Conservation (phyloP, 2,888 invertebrate species). For the Calameuta pallipes region DNA sequence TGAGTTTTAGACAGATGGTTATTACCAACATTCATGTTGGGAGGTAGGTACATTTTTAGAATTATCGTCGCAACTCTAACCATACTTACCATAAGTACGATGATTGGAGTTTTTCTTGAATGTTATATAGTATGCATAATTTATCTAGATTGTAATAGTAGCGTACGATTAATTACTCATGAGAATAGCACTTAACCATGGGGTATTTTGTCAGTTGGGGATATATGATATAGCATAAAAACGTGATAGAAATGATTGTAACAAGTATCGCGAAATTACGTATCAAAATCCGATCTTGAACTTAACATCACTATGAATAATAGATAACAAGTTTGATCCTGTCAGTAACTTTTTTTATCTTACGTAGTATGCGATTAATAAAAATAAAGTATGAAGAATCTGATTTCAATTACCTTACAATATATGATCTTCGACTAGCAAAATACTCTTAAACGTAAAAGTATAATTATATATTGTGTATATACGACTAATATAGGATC, state of each 20-base stretch:
- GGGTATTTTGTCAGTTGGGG: not conserved
- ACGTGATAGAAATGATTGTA: not conserved
- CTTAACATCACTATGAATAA: not conserved
- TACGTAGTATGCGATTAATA: not conserved
- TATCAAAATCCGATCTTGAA: not conserved
- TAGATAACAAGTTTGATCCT: not conserved
- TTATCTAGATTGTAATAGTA: not conserved
- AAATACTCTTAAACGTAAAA: not conserved
- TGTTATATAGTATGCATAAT: not conserved
- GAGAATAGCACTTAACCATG: not conserved
- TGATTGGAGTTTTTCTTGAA: not conserved
- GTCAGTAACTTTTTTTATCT: not conserved
- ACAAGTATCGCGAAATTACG: not conserved
- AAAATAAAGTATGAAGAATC: not conserved
- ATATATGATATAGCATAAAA: not conserved
- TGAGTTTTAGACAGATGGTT: conserved; percentile 13
- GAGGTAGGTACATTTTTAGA: conserved; percentile 8
- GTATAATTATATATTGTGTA: not conserved
- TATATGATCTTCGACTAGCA: not conserved
- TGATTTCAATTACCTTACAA: not conserved
- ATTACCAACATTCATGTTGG: conserved; percentile 19
- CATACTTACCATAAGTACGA: not conserved
- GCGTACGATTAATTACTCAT: not conserved
- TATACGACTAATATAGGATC: not conserved
- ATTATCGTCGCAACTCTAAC: not conserved